phyloP scores from a whole-genome alignment of 1,140 invertebrate genomes.

The Sweltsa coloradensis region DNA sequence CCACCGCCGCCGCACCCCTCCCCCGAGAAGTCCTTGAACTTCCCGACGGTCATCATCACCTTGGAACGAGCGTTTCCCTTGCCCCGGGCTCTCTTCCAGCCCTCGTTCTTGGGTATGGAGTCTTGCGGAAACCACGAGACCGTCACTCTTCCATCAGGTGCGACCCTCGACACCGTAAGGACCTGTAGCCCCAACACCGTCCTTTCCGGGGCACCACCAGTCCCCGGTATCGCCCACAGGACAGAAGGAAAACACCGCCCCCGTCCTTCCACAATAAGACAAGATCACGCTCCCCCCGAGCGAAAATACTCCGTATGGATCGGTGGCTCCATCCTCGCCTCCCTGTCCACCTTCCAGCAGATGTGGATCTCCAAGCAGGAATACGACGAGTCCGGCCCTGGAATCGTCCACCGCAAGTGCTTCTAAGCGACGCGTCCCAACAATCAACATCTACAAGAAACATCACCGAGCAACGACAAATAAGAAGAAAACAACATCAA shows the following conservation, averaged over 20 bases:
- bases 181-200: constrained; percentile 57
- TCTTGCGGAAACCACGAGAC: constrained; percentile 72
- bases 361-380: constrained; percentile 90
- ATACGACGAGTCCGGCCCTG: constrained; percentile 85
- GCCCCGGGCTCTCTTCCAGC: constrained; percentile 74
- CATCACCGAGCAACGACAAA: too few species aligned
- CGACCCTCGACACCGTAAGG: constrained; percentile 72
- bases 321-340: constrained; percentile 75
- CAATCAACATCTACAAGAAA: too few species aligned
- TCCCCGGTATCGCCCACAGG: constrained; percentile 60
- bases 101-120: constrained; percentile 69
- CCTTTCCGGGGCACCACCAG: constrained; percentile 56
- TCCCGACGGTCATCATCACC: constrained; percentile 65
- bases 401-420: constrained; percentile 87
- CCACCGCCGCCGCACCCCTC: constrained; percentile 62
- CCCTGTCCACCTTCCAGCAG: constrained; percentile 70
- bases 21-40: constrained; percentile 70
- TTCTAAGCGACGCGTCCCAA: too few species aligned
- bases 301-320: constrained; percentile 90
- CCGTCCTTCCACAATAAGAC: constrained; percentile 59
- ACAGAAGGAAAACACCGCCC: constrained; percentile 70
- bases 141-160: constrained; percentile 80
- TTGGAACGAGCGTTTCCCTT: constrained; percentile 82
- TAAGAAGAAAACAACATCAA: too few species aligned
- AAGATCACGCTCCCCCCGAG: constrained; percentile 80